Percentiles rank a stretch among this genome's conserved stretches.
phyloP scores from a whole-genome alignment of 2,113 vertebrate species.

The Osmerus eperlanus region DNA sequence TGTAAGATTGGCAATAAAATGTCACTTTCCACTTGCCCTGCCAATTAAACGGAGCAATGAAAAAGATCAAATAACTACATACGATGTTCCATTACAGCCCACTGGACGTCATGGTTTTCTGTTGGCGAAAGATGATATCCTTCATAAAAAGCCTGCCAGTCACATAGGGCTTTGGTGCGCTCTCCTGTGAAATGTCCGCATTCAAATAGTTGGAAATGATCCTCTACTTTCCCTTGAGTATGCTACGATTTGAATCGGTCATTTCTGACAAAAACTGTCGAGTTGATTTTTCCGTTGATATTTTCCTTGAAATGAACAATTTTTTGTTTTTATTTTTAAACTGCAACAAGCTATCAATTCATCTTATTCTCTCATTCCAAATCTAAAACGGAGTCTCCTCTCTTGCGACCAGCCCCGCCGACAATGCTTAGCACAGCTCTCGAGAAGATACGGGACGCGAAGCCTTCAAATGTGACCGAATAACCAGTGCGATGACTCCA shows the following conservation, averaged over 20 bases:
- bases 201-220: conserved; percentile 22
- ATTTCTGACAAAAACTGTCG: neutral
- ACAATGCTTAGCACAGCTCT: conserved; percentile 23
- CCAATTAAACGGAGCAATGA: no score
- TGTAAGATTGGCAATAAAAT: neutral
- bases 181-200: conserved; percentile 13
- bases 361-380: neutral
- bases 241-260: neutral
- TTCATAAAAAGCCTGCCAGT: neutral
- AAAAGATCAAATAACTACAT: no score
- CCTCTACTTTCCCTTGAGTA: neutral
- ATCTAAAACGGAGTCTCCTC: neutral
- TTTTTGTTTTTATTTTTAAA: neutral
- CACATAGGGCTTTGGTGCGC: neutral
- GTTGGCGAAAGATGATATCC: no score
- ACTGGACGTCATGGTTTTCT: no score
- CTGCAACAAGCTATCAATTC: neutral
- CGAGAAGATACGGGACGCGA: neutral
- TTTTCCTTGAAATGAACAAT: neutral
- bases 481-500: neutral
- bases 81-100: no score
- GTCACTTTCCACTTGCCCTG: neutral
- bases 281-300: neutral
- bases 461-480: neutral
- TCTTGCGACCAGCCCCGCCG: conserved; percentile 7